Evolutionary conservation across 2,113 vertebrate species (phyloP).

Genomic region (Butorides virescens): DNA sequence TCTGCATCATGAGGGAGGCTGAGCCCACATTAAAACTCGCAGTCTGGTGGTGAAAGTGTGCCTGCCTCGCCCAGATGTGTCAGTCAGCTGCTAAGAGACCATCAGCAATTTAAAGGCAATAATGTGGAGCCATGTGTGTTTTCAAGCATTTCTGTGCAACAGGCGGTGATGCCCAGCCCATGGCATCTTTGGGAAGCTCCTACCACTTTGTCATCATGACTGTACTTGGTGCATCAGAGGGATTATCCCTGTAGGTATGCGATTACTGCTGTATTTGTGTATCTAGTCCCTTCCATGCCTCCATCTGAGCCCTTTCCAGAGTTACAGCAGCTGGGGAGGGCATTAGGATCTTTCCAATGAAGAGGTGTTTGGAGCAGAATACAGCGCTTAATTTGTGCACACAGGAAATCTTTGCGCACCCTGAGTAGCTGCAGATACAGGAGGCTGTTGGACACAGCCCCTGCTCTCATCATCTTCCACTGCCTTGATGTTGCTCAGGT

Average conservation of each 20-base stretch:
- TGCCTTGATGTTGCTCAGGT: background rate
- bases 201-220: background rate
- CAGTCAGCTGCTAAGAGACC: background rate
- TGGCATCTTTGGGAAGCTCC: background rate
- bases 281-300: background rate
- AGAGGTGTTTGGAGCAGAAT: background rate
- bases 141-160: background rate
- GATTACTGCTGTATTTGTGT: background rate
- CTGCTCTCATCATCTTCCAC: background rate
- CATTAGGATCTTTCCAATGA: background rate
- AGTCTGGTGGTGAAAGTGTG: background rate
- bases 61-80: background rate
- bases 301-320: background rate
- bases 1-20: background rate
- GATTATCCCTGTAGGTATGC: background rate
- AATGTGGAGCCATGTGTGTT: background rate
- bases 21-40: rapidly evolving
- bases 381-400: background rate
- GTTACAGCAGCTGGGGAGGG: background rate
- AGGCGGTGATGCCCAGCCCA: background rate
- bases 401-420: background rate
- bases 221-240: background rate
- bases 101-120: background rate
- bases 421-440: background rate
- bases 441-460: background rate